A percentile compares a stretch with the other conserved stretches of the same genome.
These are phyloP conservation scores for Sebastes umbrosus DNA, from an alignment of 2,797 vertebrate genomes.

Conservation along the genomic window DNA sequence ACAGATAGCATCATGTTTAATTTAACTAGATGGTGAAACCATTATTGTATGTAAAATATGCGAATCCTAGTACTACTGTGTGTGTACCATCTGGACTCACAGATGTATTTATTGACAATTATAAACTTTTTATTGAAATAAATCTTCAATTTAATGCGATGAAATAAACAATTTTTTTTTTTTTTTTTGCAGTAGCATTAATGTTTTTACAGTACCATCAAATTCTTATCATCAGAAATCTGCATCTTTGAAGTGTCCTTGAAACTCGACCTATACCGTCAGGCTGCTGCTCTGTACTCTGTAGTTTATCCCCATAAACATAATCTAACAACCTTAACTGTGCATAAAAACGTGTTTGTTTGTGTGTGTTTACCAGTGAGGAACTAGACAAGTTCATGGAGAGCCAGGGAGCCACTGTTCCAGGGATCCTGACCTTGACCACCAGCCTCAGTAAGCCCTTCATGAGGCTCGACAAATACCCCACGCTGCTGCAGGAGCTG, in stretches of 20 bases:
- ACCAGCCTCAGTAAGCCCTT: slow-evolving; percentile 98
- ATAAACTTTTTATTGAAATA: not conserved
- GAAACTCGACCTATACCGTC: not conserved
- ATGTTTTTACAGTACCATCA: not conserved
- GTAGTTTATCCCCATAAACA: not conserved
- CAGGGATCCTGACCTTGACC: slow-evolving; percentile 93
- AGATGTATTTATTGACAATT: not conserved
- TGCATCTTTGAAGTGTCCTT: not conserved
- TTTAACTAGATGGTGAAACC: not conserved
- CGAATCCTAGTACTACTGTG: not conserved
- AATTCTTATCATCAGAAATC: not conserved
- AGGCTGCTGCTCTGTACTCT: not conserved
- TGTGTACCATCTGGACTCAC: not conserved
- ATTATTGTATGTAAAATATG: not conserved
- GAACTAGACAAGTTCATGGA: slow-evolving; percentile 97
- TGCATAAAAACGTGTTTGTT: not conserved
- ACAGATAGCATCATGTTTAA: not conserved
- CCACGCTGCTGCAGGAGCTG: slow-evolving; percentile 93
- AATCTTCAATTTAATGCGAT: not conserved
- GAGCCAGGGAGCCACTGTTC: slow-evolving; percentile 89
- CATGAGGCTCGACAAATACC: slow-evolving; percentile 96
- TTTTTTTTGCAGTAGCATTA: not conserved
- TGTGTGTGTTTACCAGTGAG: slow-evolving; percentile 81
- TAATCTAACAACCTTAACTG: not conserved
- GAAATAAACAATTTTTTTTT: not conserved